Conservation (phyloP, 2,888 invertebrate genomes). For the Cantharis nigra region DNA sequence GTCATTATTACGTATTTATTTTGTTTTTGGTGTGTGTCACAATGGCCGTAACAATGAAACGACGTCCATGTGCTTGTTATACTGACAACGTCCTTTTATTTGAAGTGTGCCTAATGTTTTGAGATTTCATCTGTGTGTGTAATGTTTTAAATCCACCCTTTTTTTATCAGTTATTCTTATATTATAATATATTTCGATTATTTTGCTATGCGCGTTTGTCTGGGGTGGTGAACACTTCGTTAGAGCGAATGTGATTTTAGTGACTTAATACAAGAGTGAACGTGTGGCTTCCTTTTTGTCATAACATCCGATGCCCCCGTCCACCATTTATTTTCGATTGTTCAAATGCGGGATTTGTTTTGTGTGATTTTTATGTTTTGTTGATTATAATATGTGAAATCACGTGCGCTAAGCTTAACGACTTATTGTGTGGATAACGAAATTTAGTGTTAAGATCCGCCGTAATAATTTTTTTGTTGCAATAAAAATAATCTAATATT, state of each 20-base stretch:
- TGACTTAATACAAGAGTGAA: constrained; percentile 20
- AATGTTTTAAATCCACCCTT: constrained; percentile 22
- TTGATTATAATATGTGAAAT: constrained; percentile 5
- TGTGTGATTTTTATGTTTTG: constrained; percentile 8
- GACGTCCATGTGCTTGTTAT: constrained; percentile 22
- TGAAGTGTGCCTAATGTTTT: constrained; percentile 26
- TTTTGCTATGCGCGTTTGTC: constrained; percentile 3
- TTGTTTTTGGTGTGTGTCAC: constrained; percentile 34
- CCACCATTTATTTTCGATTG: constrained; percentile 23
- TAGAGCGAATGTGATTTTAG: constrained; percentile 22
- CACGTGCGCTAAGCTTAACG: neutral
- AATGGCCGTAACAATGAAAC: constrained; percentile 32
- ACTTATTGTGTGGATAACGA: neutral
- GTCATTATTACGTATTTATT: constrained; percentile 39
- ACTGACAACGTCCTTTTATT: constrained; percentile 20
- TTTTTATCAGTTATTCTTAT: constrained; percentile 1
- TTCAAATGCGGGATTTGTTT: constrained; percentile 25
- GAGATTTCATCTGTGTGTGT: constrained; percentile 12
- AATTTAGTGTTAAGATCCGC: neutral
- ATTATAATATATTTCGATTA: neutral
- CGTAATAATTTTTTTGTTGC: neutral
- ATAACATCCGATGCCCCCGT: constrained; percentile 18
- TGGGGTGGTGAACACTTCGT: constrained; percentile 6
- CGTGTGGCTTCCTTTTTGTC: constrained; percentile 24
- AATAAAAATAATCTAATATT: neutral